Base-by-base conservation (phyloP, 2,113 vertebrate species). In the Triplophysa siluroides region DNA sequence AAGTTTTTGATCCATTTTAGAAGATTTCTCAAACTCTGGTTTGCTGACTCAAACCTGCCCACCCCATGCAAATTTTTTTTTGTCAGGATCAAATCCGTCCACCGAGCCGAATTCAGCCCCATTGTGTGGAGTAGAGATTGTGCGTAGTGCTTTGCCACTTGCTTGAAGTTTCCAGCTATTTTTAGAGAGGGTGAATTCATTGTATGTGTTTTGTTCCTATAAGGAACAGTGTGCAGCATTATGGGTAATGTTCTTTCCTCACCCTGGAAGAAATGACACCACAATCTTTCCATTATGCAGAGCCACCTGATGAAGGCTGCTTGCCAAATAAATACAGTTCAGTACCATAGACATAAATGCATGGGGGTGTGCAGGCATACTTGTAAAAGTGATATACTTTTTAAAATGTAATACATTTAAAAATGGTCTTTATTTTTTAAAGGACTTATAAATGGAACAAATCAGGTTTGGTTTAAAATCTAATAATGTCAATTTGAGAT, bases 151-250 rank as follows among this genome's bases (percentile, higher is more conserved):
- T 61, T 47, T 73, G 52, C 70, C 70, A 60, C 70, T 73, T 41
- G 70, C 33, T 56, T 62, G 41, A 75, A 75, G 72, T 75, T 75
- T 61, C 72, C 72, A 62, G 58, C 58, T 75, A 75, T 75, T 75
- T 75, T 62, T 63, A 62, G 72, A 62, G n/a, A 24, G 58, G 58
- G 38, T 47, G 38, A 75, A 43, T 62, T 62, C 29, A 29, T 29
- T 29, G 56, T 75, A 62, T 61, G 54, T 62, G 56, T 61, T 75
- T 13, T 75, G 54, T 75, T 75, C 72, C 41, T 79, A 11, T 47
- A 79, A 1, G 19, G 52, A 69, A 65, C 45, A 52, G 41, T 61
- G 52, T 62, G 41, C 56, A 26, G 58, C 13, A 45, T 75, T 21
- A 79, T 50, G 62, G 78, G 70, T 54, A 41, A 72, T 72, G 73